Conservation (phyloP, 2,888 invertebrate species). For the Rhodophaea formosa region DNA sequence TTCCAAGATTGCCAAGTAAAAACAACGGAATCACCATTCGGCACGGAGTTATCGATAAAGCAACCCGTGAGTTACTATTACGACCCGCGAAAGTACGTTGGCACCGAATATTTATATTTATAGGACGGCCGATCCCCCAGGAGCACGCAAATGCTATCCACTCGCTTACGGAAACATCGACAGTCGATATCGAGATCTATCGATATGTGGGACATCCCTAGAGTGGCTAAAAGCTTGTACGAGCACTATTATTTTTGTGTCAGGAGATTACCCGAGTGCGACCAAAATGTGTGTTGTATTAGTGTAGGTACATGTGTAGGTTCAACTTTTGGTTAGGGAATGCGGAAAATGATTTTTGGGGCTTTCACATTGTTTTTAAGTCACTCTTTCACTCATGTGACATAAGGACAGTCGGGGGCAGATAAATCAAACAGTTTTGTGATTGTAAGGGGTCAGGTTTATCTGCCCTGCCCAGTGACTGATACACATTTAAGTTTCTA, state of each 20-base stretch:
- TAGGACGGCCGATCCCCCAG: slow-evolving; percentile 24
- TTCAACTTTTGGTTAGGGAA: neutral
- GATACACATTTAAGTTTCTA: too few species aligned
- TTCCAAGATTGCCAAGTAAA: slow-evolving; percentile 11
- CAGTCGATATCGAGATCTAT: slow-evolving; percentile 19
- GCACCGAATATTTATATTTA: slow-evolving; percentile 35
- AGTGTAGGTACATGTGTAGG: neutral
- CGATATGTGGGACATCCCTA: slow-evolving; percentile 19
- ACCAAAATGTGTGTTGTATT: slow-evolving; percentile 4
- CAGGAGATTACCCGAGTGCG: slow-evolving; percentile 5
- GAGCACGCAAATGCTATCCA: slow-evolving; percentile 24
- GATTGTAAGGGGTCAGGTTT: too few species aligned
- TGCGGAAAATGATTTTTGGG: neutral
- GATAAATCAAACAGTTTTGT: too few species aligned
- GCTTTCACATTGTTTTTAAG: neutral
- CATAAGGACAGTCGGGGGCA: too few species aligned
- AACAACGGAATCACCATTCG: slow-evolving; percentile 15
- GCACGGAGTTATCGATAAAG: slow-evolving; percentile 34
- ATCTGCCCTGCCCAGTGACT: too few species aligned
- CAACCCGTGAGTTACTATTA: slow-evolving; percentile 40
- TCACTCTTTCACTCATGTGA: too few species aligned
- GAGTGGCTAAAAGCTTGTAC: slow-evolving; percentile 12
- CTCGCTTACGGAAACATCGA: slow-evolving; percentile 19
- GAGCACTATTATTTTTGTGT: slow-evolving; percentile 13
- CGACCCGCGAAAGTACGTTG: slow-evolving; percentile 27